These are phyloP conservation scores for Ornithoptera alexandrae DNA, from an alignment of 2,888 invertebrate species.

Conservation along the genomic window DNA sequence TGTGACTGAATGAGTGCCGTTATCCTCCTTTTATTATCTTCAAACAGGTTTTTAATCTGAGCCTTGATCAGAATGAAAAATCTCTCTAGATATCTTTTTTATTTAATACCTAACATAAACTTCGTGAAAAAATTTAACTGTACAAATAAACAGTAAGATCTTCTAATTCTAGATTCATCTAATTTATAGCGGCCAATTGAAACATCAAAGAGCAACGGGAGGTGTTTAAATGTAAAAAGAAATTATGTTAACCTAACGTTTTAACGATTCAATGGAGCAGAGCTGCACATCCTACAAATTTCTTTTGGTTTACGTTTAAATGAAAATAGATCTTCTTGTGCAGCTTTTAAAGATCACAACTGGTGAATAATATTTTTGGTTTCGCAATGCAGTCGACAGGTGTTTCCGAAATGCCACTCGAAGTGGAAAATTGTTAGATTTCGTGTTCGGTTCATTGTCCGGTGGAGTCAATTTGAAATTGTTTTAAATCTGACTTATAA, in stretches of 20 bases:
- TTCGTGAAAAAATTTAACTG: not conserved
- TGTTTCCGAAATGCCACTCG: constrained; percentile 65
- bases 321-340: constrained; percentile 41
- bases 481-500: constrained; percentile 40
- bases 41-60: not conserved
- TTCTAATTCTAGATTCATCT: no score
- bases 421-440: constrained; percentile 72
- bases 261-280: constrained; percentile 54
- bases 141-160: not conserved
- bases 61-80: not conserved
- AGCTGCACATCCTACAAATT: constrained; percentile 35
- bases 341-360: constrained; percentile 39
- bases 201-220: constrained; percentile 44
- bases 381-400: constrained; percentile 48
- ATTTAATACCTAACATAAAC: not conserved
- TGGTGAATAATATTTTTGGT: constrained; percentile 35
- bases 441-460: constrained; percentile 64
- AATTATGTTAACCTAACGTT: constrained; percentile 57
- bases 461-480: constrained; percentile 63
- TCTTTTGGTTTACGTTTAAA: constrained; percentile 22
- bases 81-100: no score
- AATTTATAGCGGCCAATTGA: constrained; percentile 11
- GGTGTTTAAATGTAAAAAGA: constrained; percentile 47
- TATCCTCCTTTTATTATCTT: constrained; percentile 29
- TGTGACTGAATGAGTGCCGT: constrained; percentile 45